Conservation (phyloP, 2,888 invertebrate genomes). For the Hylaea fasciaria region DNA sequence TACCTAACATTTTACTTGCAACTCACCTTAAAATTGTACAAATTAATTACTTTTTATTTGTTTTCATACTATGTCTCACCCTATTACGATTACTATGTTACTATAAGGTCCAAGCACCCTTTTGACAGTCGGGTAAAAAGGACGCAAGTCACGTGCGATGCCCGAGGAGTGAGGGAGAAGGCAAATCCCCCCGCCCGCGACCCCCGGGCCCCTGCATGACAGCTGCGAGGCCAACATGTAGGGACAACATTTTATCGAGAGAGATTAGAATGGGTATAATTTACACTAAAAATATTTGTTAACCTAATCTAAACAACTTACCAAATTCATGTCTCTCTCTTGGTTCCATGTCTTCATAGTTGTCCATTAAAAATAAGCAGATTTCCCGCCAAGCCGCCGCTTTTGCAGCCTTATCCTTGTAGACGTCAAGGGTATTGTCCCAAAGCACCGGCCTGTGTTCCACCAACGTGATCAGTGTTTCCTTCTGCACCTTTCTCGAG, state of each 20-base stretch:
- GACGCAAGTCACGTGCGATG: no score
- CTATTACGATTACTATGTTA: no score
- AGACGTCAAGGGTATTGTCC: conserved; percentile 32
- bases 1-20: no score
- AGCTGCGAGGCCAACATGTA: not conserved
- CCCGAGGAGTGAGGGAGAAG: no score
- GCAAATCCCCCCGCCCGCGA: not conserved
- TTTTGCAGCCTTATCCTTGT: conserved; percentile 28
- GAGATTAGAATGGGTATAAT: no score
- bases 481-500: not conserved
- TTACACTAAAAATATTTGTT: no score
- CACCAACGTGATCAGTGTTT: conserved; percentile 36
- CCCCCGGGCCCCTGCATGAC: not conserved
- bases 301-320: not conserved
- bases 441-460: conserved; percentile 36
- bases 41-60: no score
- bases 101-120: no score
- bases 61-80: no score
- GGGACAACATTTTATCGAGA: conserved; percentile 2
- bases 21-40: no score
- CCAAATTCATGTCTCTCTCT: conserved; percentile 21
- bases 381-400: conserved; percentile 27
- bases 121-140: no score
- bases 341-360: conserved; percentile 20
- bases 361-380: conserved; percentile 11